Evolutionary conservation across 2,113 vertebrate genomes (phyloP).

Genomic region (Plotosus lineatus): DNA sequence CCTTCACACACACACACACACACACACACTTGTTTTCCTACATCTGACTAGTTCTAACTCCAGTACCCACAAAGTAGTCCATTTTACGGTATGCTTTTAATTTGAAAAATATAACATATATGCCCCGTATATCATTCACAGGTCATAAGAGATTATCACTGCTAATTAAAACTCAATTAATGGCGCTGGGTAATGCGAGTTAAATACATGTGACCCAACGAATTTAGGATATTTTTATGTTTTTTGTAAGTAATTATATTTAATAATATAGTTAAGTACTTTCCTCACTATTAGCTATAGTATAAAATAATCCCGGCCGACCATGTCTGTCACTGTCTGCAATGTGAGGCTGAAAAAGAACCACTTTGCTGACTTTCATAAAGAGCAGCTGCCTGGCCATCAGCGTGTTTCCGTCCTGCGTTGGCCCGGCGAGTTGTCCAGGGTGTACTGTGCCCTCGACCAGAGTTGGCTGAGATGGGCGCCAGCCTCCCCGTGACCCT

Average conservation of each 20-base stretch:
- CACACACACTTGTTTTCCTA: constrained; percentile 9
- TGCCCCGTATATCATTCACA: not conserved
- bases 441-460: no score
- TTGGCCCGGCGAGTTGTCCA: no score
- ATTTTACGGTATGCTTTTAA: not conserved
- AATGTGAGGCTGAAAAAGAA: no score
- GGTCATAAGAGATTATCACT: not conserved
- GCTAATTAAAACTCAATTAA: not conserved
- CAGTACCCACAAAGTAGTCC: not conserved
- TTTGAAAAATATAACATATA: not conserved
- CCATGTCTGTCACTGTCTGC: no score
- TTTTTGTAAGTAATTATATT: not conserved
- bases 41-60: not conserved
- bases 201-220: not conserved
- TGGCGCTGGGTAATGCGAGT: no score
- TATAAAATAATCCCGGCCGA: no score
- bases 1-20: constrained; percentile 14
- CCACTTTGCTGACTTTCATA: no score
- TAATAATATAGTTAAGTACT: not conserved
- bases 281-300: not conserved
- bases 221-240: not conserved
- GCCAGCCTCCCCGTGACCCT: no score
- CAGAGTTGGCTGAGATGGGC: no score
- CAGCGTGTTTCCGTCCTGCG: no score
- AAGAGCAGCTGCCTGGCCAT: no score